A percentile compares a stretch with the other conserved stretches of the same genome.
phyloP scores from a whole-genome alignment of 2,888 invertebrate genomes.

The Melanchra persicariae region DNA sequence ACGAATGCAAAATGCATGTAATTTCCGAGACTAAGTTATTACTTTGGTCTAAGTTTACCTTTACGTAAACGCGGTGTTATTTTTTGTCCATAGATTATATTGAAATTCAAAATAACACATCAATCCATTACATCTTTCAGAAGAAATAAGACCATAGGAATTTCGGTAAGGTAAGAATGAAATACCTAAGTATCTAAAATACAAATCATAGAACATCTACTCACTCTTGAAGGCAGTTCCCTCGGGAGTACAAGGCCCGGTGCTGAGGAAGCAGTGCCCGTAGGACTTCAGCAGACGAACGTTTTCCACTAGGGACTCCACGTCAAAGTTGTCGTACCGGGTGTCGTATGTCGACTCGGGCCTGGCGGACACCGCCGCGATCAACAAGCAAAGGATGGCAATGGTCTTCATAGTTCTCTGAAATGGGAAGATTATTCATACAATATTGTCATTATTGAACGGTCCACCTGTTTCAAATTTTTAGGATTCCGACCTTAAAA shows the following conservation, averaged over 20 bases:
- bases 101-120: no score
- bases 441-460: neutral
- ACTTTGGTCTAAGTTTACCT: no score
- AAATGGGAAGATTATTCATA: constrained; percentile 30
- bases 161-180: no score
- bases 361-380: constrained; percentile 77
- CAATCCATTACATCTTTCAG: no score
- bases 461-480: neutral
- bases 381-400: constrained; percentile 70
- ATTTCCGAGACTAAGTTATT: no score
- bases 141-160: no score
- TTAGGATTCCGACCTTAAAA: neutral
- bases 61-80: no score
- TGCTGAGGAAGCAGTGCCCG: constrained; percentile 92
- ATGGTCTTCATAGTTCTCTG: constrained; percentile 75
- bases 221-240: constrained; percentile 93
- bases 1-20: no score
- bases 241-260: constrained; percentile 93
- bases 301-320: constrained; percentile 92
- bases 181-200: neutral
- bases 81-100: no score
- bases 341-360: constrained; percentile 90
- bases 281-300: constrained; percentile 92
- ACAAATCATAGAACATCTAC: constrained; percentile 56
- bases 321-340: constrained; percentile 93